phyloP scores from a whole-genome alignment of 2,888 invertebrate species.

The Trachelus iudaicus region DNA sequence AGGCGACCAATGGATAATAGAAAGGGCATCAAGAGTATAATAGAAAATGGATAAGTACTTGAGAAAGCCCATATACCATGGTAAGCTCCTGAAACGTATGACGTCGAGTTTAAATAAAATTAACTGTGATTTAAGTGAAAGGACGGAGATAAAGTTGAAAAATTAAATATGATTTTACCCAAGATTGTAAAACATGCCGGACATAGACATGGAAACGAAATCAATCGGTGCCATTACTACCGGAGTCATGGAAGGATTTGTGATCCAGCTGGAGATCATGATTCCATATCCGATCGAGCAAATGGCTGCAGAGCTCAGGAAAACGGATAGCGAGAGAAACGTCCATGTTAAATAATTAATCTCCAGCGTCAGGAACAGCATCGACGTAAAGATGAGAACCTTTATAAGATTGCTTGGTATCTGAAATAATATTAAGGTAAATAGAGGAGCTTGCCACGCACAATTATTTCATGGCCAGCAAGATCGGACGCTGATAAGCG shows the following conservation, averaged over 20 bases:
- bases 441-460: background rate
- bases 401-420: constrained; percentile 35
- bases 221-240: constrained; percentile 69
- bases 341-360: constrained; percentile 11
- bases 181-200: constrained; percentile 65
- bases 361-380: constrained; percentile 30
- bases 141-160: too few species aligned
- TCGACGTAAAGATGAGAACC: constrained; percentile 32
- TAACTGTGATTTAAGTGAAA: too few species aligned
- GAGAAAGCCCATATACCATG: constrained; percentile 63
- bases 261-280: constrained; percentile 67
- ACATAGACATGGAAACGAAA: constrained; percentile 66
- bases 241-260: constrained; percentile 64
- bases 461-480: background rate
- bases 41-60: constrained; percentile 70
- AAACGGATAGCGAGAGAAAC: constrained; percentile 27
- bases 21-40: constrained; percentile 68
- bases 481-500: background rate
- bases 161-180: constrained; percentile 26
- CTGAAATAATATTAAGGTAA: constrained; percentile 24
- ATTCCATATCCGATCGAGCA: constrained; percentile 61
- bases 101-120: too few species aligned
- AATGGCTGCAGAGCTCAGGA: constrained; percentile 25
- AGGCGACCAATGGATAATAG: constrained; percentile 69
- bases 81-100: constrained; percentile 57